These are phyloP conservation scores for Menidia beryllina DNA, from an alignment of 2,113 vertebrate genomes.

Conservation along the genomic window DNA sequence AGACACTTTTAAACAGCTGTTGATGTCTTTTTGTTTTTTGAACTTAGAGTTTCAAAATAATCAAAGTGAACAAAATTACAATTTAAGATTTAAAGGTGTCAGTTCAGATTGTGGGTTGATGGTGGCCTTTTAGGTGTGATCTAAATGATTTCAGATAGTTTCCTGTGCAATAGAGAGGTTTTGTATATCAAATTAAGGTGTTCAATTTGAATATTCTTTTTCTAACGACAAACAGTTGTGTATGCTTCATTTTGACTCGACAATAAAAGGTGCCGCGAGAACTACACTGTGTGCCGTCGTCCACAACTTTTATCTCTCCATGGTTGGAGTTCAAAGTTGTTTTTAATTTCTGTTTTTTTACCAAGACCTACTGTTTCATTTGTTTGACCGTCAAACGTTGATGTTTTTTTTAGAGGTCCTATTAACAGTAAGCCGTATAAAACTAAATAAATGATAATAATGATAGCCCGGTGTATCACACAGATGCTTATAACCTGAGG, in stretches of 20 bases:
- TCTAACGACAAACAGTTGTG: conserved; percentile 6
- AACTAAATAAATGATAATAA: too few species aligned
- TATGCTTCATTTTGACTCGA: neutral
- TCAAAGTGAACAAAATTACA: conserved; percentile 3
- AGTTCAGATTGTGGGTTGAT: conserved; percentile 32
- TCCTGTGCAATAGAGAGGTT: conserved; percentile 1
- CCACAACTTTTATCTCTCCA: too few species aligned
- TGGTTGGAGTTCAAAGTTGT: too few species aligned
- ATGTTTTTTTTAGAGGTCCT: too few species aligned
- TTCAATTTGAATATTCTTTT: conserved; percentile 6
- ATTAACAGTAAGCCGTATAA: too few species aligned
- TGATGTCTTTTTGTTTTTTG: neutral
- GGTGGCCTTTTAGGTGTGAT: conserved; percentile 61
- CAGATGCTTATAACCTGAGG: too few species aligned
- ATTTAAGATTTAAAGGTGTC: conserved; percentile 28
- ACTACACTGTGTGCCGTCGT: too few species aligned
- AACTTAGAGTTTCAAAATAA: neutral
- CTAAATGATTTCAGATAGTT: neutral
- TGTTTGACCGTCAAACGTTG: too few species aligned
- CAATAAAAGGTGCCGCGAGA: conserved; percentile 32
- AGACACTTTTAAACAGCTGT: neutral
- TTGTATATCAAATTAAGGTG: neutral
- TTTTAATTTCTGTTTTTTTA: too few species aligned
- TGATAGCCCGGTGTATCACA: too few species aligned
- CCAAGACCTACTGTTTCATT: too few species aligned